Percentiles rank a stretch among this genome's conserved stretches.
Evolutionary conservation across 2,797 vertebrate genomes (phyloP).

Genomic region (Intellagama lesueurii): DNA sequence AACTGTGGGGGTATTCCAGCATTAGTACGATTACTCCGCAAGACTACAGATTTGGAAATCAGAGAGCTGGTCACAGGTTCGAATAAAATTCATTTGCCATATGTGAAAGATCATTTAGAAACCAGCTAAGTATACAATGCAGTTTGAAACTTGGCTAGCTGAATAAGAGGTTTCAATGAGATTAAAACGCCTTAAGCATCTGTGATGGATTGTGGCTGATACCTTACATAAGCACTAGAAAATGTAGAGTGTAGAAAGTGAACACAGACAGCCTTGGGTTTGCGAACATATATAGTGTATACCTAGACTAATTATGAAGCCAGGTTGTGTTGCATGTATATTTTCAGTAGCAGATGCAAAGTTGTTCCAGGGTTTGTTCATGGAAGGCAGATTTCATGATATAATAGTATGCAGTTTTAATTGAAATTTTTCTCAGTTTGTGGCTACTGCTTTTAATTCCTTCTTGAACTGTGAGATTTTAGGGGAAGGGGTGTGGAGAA

Average conservation of each 20-base stretch:
- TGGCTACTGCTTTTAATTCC: not conserved
- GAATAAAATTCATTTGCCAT: conserved; percentile 41
- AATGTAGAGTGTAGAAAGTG: not conserved
- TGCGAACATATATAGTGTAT: not conserved
- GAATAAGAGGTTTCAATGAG: not conserved
- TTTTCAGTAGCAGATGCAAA: not conserved
- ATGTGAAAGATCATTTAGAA: not conserved
- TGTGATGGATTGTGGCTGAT: not conserved
- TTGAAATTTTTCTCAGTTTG: not conserved
- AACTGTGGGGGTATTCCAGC: conserved; percentile 97
- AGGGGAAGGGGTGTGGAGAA: not conserved
- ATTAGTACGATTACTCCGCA: conserved; percentile 93
- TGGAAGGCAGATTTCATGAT: not conserved
- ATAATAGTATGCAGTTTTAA: not conserved
- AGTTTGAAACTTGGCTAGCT: not conserved
- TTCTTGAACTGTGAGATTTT: not conserved
- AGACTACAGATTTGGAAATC: conserved; percentile 95
- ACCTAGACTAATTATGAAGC: not conserved
- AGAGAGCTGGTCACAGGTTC: conserved; percentile 97
- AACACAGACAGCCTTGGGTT: not conserved
- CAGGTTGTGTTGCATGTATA: not conserved
- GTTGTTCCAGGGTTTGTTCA: not conserved
- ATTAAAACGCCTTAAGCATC: not conserved
- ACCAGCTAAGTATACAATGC: not conserved
- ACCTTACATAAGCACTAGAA: not conserved